A percentile compares a stretch with the other conserved stretches of the same genome.
These are phyloP conservation scores for Myodes glareolus DNA, from an alignment of 2,113 vertebrate genomes.

Conservation along the genomic window DNA sequence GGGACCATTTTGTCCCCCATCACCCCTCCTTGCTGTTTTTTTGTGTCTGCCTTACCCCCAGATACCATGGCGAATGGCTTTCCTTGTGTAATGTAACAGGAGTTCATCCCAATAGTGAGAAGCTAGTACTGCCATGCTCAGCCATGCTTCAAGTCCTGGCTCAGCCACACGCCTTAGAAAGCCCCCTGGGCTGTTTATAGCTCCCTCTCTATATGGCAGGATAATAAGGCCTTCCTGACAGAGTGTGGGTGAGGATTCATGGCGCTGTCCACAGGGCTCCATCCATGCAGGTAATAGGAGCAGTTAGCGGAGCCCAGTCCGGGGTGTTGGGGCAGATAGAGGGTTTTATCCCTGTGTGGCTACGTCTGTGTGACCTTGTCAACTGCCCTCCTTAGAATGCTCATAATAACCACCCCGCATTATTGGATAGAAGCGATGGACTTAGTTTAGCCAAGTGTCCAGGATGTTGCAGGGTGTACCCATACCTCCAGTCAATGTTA, in stretches of 20 bases:
- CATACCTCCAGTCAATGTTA: neutral
- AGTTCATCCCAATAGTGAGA: neutral
- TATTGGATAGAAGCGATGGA: neutral
- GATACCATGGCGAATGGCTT: neutral
- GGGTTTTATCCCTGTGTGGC: neutral
- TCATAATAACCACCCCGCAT: too few relatives aligned
- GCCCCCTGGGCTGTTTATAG: neutral
- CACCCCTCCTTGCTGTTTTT: accelerated
- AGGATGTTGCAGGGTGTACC: too few relatives aligned
- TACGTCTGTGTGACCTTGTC: neutral
- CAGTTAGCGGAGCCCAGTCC: too few relatives aligned
- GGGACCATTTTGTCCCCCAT: too few relatives aligned
- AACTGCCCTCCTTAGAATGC: neutral
- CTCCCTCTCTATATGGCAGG: neutral
- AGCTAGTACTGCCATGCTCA: neutral
- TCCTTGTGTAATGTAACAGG: neutral
- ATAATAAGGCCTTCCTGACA: neutral
- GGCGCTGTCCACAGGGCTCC: accelerated
- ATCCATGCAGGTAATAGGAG: accelerated
- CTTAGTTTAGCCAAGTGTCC: neutral
- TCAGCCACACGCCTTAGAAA: neutral
- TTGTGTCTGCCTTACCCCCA: neutral
- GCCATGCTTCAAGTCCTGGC: neutral
- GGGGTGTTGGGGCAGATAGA: neutral
- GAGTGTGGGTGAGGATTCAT: neutral